A percentile compares a stretch with the other conserved stretches of the same genome.
Evolutionary conservation across 2,888 invertebrate species (phyloP).

Genomic region (Isoperla grammatica): DNA sequence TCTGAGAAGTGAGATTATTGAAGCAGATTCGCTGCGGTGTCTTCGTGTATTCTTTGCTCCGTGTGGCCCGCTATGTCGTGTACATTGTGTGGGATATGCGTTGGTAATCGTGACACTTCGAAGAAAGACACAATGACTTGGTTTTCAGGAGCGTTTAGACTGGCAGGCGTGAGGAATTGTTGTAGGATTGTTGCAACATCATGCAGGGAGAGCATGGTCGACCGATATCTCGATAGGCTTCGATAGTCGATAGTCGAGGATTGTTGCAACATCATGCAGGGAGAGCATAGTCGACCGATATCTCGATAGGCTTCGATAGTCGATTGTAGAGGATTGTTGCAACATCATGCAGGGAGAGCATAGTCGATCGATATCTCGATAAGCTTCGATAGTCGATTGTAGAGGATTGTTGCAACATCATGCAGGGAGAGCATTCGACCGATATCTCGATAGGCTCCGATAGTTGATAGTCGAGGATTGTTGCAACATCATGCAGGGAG

Average conservation of each 20-base stretch:
- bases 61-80: too few species aligned
- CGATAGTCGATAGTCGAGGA: not conserved
- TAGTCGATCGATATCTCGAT: not conserved
- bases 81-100: not conserved
- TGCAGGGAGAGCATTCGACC: not conserved
- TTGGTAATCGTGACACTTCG: constrained; percentile 2
- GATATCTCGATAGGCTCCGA: too few species aligned
- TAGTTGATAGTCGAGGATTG: too few species aligned
- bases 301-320: too few species aligned
- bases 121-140: constrained; percentile 1
- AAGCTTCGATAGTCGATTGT: not conserved
- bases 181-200: not conserved
- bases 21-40: too few species aligned
- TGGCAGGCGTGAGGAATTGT: constrained; percentile 9
- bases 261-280: too few species aligned
- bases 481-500: too few species aligned
- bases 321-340: constrained; percentile 2
- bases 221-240: too few species aligned
- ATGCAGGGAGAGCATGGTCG: too few species aligned
- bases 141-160: not conserved
- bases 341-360: not conserved
- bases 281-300: too few species aligned
- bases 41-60: too few species aligned
- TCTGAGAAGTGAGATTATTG: too few species aligned
- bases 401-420: not conserved